These are phyloP conservation scores for Pectinophora gossypiella DNA, from an alignment of 1,140 invertebrate species.

Conservation along the genomic window DNA sequence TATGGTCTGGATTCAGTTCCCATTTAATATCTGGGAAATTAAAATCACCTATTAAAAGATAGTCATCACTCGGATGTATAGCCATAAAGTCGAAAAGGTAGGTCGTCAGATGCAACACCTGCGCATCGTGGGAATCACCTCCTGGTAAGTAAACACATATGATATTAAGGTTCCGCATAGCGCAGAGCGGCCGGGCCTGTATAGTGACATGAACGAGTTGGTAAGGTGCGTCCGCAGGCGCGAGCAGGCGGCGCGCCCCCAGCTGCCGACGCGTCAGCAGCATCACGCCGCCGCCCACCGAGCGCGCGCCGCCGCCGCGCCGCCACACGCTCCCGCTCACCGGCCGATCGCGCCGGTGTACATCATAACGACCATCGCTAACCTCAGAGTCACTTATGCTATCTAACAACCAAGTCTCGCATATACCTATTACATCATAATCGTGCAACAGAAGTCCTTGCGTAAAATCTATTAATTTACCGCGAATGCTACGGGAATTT, in stretches of 20 bases:
- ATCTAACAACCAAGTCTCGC: neutral
- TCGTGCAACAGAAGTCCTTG: neutral
- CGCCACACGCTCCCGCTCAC: neutral
- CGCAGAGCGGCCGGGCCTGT: neutral
- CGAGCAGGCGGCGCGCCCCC: neutral
- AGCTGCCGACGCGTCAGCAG: neutral
- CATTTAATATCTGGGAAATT: neutral
- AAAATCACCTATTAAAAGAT: slow-evolving; percentile 2
- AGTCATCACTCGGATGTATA: neutral
- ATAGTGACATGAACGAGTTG: neutral
- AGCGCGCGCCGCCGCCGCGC: neutral
- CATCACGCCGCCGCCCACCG: neutral
- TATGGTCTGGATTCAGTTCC: neutral
- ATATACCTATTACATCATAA: neutral
- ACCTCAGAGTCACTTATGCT: neutral
- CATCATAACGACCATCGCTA: neutral
- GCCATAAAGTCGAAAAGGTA: neutral
- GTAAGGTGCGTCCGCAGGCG: neutral
- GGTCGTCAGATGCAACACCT: neutral
- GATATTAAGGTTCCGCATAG: neutral
- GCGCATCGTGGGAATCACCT: neutral
- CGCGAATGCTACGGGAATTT: neutral
- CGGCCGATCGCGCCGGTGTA: neutral
- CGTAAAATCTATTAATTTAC: neutral
- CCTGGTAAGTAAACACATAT: slow-evolving; percentile 3